Evolutionary conservation across 2,113 vertebrate species (phyloP), one percentile per base, ranked within the genome.

Genomic region (Chauna torquata): DNA sequence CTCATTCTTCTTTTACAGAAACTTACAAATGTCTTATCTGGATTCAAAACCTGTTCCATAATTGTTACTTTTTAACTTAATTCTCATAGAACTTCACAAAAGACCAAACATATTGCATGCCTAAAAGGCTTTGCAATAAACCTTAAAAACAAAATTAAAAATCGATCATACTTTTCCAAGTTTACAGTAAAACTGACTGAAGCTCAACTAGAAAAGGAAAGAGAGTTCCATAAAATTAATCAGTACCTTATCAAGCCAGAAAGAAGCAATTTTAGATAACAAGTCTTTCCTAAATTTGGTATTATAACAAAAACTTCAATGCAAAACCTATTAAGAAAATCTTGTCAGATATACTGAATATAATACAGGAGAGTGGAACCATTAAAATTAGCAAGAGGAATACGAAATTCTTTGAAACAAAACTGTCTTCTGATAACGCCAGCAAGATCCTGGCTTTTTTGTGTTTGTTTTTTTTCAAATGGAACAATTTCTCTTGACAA

Each of bases 201-300:
- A 82, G 81, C 95, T 82, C 91, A 70, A 70, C 81, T 34, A 90
- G 94, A 96, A 86, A 96, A 96, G 92, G 78, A 58, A 64, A 80
- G 50, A 85, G 62, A 83, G 91, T 55, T 95, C 93, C 84, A 90
- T 82, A 87, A 95, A 95, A 96, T 90, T 97, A 88, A 97, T 95
- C 95, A 75, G 94, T 61, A 88, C 81, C 91, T 96, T 97, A 97
- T 96, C 91, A 83, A 88, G 89, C 32, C 90, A 86, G 62, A 78
- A 92, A 90, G 68, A 94, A 97, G 85, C 81, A 88, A 80, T 34
- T 82, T 62, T 19, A 90, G 86, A 94, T 94, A 95, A 94, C 54
- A 81, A 79, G 58, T 47, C 61, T 89, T 90, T 74, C 58, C 82
- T 75, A 94, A 94, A 96, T 80, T 62, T 70, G 65, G 70, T 80